Conservation (phyloP, 2,113 vertebrate genomes). For the Caranx ignobilis region DNA sequence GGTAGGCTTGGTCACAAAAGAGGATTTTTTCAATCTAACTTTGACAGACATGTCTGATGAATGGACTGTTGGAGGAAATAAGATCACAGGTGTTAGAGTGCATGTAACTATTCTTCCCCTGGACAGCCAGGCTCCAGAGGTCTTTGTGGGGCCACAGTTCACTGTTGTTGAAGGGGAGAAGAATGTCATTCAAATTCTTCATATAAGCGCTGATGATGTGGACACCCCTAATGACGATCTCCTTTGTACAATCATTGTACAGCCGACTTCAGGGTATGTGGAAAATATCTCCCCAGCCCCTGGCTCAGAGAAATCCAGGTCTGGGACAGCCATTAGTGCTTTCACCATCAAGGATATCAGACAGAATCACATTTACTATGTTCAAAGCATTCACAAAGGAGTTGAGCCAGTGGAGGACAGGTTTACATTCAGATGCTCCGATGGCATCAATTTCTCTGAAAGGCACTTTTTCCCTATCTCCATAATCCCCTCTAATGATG, state of each 20-base stretch:
- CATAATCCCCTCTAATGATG: constrained; percentile 91
- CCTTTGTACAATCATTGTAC: constrained; percentile 93
- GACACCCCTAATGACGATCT: constrained; percentile 92
- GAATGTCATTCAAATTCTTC: constrained; percentile 82
- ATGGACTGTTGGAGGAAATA: constrained; percentile 89
- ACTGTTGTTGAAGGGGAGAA: constrained; percentile 90
- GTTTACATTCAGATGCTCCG: constrained; percentile 94
- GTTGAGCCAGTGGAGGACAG: constrained; percentile 95
- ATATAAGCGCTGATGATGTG: constrained; percentile 87
- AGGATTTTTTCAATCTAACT: constrained; percentile 93
- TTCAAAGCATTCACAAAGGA: constrained; percentile 95
- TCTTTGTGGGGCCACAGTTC: constrained; percentile 88
- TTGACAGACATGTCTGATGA: constrained; percentile 92
- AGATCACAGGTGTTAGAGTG: constrained; percentile 90
- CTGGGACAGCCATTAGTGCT: constrained; percentile 92
- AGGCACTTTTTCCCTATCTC: constrained; percentile 91
- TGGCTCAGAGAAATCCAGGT: constrained; percentile 95
- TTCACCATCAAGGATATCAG: constrained; percentile 94
- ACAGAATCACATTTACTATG: constrained; percentile 91
- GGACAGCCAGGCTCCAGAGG: constrained; percentile 91
- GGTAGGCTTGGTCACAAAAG: constrained; percentile 89
- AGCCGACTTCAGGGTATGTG: constrained; percentile 91
- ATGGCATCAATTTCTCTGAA: constrained; percentile 95
- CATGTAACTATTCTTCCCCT: constrained; percentile 94
- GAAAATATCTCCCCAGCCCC: constrained; percentile 96